Percentiles rank a stretch among this genome's conserved stretches.
Conservation (phyloP, 2,113 vertebrate species). For the Irena cyanogastra region DNA sequence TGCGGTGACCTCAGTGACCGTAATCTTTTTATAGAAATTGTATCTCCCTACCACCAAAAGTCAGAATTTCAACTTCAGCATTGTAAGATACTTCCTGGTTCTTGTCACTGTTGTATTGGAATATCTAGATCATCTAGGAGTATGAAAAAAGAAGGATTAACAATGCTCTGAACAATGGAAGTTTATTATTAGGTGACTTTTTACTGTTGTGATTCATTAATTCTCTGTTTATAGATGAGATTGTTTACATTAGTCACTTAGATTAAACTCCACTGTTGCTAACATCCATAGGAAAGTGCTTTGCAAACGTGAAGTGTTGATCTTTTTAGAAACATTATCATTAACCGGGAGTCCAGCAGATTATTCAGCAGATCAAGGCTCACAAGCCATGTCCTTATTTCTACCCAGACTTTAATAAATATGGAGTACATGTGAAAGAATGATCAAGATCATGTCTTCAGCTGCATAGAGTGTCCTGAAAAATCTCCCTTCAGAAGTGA, state of each 20-base stretch:
- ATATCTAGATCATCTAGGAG: not conserved
- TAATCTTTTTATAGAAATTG: not conserved
- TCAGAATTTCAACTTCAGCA: not conserved
- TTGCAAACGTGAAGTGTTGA: not conserved
- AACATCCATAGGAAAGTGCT: not conserved
- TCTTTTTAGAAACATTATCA: not conserved
- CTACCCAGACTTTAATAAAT: not conserved
- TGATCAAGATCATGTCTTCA: not conserved
- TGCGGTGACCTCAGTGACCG: not conserved
- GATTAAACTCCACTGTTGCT: not conserved
- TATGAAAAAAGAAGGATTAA: not conserved
- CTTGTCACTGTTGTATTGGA: not conserved
- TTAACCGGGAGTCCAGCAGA: not conserved
- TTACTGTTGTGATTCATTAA: not conserved
- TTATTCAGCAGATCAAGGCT: not conserved
- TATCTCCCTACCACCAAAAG: not conserved
- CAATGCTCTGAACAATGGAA: not conserved
- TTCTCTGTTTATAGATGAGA: not conserved
- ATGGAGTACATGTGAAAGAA: accelerated
- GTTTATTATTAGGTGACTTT: not conserved
- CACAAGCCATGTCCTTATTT: not conserved
- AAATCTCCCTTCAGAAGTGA: not conserved
- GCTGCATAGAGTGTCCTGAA: not conserved
- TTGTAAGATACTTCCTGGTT: not conserved
- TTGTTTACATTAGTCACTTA: not conserved